Conservation (phyloP, 2,113 vertebrate species). For the Microcebus ravelobensis region DNA sequence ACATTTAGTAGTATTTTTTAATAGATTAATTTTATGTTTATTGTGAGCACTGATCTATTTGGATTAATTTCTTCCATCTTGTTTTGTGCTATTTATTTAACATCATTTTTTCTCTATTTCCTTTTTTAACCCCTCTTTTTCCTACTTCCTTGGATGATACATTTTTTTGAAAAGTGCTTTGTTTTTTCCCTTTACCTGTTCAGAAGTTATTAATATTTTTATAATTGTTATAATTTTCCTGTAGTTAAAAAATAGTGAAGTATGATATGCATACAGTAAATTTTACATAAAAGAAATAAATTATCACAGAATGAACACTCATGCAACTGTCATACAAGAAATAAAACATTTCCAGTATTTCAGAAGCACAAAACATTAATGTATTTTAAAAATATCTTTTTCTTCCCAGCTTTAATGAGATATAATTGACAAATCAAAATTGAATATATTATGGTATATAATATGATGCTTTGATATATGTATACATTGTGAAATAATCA, state of each 20-base stretch:
- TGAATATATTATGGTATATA: not conserved
- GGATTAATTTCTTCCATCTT: not conserved
- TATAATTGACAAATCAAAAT: not conserved
- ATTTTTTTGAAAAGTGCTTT: not conserved
- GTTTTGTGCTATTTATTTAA: not conserved
- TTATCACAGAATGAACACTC: not conserved
- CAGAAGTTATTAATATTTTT: not conserved
- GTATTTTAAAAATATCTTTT: not conserved
- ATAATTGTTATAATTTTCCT: not conserved
- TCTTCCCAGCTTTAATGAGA: not conserved
- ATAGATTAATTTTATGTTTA: constrained; percentile 3
- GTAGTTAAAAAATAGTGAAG: not conserved
- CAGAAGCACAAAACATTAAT: not conserved
- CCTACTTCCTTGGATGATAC: not conserved
- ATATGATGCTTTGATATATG: not conserved
- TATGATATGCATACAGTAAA: not conserved
- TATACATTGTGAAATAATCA: not conserved
- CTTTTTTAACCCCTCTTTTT: not conserved
- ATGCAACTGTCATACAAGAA: not conserved
- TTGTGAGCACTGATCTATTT: not conserved
- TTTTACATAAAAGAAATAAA: not conserved
- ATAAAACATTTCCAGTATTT: not conserved
- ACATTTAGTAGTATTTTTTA: not conserved
- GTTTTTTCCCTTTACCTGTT: not conserved
- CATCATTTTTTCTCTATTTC: not conserved